phyloP scores from a whole-genome alignment of 2,797 vertebrate genomes.

The Pyrocephalus nanus region DNA sequence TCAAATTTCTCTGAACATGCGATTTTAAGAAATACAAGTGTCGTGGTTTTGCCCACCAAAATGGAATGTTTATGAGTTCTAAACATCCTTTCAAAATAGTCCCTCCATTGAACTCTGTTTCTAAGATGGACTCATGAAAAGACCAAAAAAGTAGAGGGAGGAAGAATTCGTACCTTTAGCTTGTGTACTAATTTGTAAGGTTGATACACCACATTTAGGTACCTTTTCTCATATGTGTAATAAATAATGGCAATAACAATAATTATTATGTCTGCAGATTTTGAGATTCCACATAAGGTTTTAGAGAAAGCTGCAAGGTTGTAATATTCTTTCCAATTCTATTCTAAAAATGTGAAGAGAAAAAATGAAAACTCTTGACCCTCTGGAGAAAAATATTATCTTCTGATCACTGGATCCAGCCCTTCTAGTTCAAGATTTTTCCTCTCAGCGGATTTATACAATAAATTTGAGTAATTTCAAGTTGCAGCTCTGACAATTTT shows the following conservation, averaged over 20 bases:
- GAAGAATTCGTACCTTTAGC: not conserved
- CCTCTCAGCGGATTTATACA: not conserved
- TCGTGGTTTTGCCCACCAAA: too few relatives aligned
- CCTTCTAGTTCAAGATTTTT: not conserved
- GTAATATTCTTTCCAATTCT: not conserved
- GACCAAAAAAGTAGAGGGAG: not conserved
- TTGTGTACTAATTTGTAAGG: not conserved
- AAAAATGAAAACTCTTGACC: not conserved
- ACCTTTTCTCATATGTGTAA: not conserved
- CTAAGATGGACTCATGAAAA: not conserved
- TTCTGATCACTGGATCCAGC: not conserved
- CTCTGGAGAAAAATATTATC: constrained; percentile 5
- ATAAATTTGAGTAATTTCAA: constrained; percentile 36
- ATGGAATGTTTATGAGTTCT: not conserved
- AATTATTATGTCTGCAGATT: not conserved
- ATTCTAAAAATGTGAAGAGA: not conserved
- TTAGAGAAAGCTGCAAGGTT: not conserved
- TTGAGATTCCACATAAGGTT: not conserved
- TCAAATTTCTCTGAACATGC: not conserved
- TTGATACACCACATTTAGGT: not conserved
- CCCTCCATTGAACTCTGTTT: not conserved
- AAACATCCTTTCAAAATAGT: not conserved
- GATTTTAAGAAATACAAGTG: not conserved
- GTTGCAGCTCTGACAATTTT: not conserved
- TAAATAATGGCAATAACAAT: not conserved